phyloP scores from a whole-genome alignment of 2,113 vertebrate species.

The Rhagologus leucostigma region DNA sequence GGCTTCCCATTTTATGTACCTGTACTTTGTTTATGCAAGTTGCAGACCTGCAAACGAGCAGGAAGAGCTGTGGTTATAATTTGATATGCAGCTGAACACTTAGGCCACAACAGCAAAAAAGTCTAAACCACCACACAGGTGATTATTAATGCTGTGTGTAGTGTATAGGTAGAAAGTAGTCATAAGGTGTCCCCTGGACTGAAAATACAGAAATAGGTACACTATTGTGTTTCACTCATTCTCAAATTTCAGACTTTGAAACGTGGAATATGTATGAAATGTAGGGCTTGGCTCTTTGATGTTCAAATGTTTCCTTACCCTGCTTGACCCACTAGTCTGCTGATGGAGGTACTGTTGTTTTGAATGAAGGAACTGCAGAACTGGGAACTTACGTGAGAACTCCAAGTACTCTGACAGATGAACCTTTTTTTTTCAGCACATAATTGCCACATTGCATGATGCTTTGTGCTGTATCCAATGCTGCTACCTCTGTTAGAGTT shows the following conservation, averaged over 20 bases:
- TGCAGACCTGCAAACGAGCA: neutral
- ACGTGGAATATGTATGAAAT: neutral
- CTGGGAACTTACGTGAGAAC: neutral
- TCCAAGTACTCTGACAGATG: neutral
- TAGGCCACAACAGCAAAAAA: neutral
- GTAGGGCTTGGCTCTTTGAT: neutral
- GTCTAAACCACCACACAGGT: neutral
- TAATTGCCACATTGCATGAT: neutral
- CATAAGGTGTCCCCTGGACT: neutral
- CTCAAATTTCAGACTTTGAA: neutral
- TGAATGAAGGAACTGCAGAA: neutral
- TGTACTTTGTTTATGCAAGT: neutral
- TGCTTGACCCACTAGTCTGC: neutral
- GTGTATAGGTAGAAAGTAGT: neutral
- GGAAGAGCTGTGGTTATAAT: neutral
- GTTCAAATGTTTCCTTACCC: neutral
- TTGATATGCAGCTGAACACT: neutral
- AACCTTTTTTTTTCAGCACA: neutral
- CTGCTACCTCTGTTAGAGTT: neutral
- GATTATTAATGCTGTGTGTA: neutral
- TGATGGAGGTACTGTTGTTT: neutral
- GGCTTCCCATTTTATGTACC: neutral
- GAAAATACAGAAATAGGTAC: neutral
- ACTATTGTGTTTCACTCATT: rapidly evolving
- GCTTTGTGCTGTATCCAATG: neutral